Base-by-base conservation (phyloP, 2,797 vertebrate genomes). In the Ambastaia sidthimunki region DNA sequence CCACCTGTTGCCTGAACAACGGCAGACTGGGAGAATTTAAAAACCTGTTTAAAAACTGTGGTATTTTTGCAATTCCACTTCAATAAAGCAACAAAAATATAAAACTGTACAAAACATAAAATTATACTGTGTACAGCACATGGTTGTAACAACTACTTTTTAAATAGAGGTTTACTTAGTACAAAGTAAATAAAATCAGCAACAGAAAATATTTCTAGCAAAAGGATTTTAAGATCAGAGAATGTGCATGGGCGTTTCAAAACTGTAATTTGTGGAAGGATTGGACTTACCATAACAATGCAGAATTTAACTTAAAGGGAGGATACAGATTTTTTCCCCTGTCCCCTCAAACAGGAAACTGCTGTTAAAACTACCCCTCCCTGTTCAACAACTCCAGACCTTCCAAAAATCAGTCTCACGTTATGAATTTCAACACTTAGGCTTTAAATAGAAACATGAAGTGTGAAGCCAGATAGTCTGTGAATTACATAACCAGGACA, bases 261-360 rank as follows among this genome's bases (percentile, higher is more conserved):
- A 67, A 68, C 63, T 25, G 1, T 37, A 55, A 28, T 59, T 2
- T 59, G 21, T 25, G 23, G 67, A 16, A 67, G 18, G 12, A 21
- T 7, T 57, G 60, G 31, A 71, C 59, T 76, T 59, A 23, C 34
- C 55, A 73, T 54, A 66, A 93, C 91, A 93, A 92, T 92, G 86
- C 71, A 63, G 80, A 65, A 87, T 85, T 47, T 50, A 13, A 86
- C 86, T 91, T 90, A 88, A 84, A 86, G 82, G 91, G 83, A 92
- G 92, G 92, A 93, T 91, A 90, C 91, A 88, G 88, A 91, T 90
- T 89, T 91, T 88, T 89, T 88, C 90, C 90, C 92, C 89, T 89
- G 90, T 91, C 92, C 92, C 90, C 87, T 88, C 89, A 65, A 90
- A 93, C 92, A 93, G 93, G 93, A 94, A 92, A 90, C 87, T 6